A percentile compares a stretch with the other conserved stretches of the same genome.
Conservation (phyloP, 2,797 vertebrate species). For the Smutsia gigantea region DNA sequence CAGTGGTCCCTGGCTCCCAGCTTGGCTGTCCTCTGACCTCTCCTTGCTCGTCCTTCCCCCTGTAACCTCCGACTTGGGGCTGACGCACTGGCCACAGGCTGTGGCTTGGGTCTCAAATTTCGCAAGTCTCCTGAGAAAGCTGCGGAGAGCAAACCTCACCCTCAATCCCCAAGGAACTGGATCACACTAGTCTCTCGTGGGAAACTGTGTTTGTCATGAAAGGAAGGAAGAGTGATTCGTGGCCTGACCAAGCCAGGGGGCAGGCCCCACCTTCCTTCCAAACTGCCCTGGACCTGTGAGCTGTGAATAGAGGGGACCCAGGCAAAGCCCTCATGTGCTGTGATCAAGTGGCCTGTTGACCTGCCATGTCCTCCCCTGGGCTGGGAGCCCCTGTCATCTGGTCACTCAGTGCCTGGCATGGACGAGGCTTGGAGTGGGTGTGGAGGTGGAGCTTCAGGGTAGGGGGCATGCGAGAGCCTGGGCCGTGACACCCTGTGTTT, state of each 20-base stretch:
- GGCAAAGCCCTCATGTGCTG: neutral
- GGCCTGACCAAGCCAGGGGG: neutral
- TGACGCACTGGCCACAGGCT: slow-evolving; percentile 61
- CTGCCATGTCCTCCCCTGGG: neutral
- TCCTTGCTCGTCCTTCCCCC: neutral
- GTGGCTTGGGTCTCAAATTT: slow-evolving; percentile 70
- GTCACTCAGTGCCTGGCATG: neutral
- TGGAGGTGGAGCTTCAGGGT: neutral
- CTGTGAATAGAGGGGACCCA: neutral
- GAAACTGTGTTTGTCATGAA: slow-evolving; percentile 28
- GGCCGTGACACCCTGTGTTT: neutral
- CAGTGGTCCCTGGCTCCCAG: neutral
- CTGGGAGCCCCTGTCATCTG: neutral
- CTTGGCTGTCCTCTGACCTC: neutral
- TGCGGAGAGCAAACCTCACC: slow-evolving; percentile 1
- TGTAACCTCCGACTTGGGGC: slow-evolving; percentile 65
- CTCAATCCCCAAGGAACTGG: slow-evolving; percentile 9
- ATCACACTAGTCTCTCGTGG: slow-evolving; percentile 29
- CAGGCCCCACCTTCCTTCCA: neutral
- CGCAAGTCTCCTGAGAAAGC: slow-evolving; percentile 67
- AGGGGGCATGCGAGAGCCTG: fast-evolving
- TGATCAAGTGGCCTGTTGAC: neutral
- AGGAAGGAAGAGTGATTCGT: neutral
- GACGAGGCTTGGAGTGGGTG: neutral
- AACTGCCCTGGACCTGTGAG: neutral